A percentile compares a stretch with the other conserved stretches of the same genome.
These are phyloP conservation scores for human (Homo sapiens) DNA, from an alignment of 2,113 vertebrate species.

Conservation along the genomic window GRCh38 chrX:35848501-35849000, in stretches of 20 bases:
- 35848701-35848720: background rate
- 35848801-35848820: background rate
- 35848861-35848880: background rate
- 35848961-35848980: background rate
- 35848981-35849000: background rate
- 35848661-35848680: background rate
- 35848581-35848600: background rate
- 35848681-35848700: background rate
- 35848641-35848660: background rate
- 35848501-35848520: background rate
- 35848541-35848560: background rate
- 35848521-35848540: background rate
- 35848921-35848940: background rate
- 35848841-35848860: background rate
- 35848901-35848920: background rate
- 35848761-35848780: background rate
- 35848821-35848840: background rate
- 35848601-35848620: background rate
- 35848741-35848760: background rate
- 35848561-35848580: background rate
- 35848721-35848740: background rate
- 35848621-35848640: background rate
- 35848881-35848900: background rate
- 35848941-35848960: background rate
- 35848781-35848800: too few relatives aligned